Conservation (phyloP, 2,113 vertebrate genomes). For the Forbesichthys agassizii region DNA sequence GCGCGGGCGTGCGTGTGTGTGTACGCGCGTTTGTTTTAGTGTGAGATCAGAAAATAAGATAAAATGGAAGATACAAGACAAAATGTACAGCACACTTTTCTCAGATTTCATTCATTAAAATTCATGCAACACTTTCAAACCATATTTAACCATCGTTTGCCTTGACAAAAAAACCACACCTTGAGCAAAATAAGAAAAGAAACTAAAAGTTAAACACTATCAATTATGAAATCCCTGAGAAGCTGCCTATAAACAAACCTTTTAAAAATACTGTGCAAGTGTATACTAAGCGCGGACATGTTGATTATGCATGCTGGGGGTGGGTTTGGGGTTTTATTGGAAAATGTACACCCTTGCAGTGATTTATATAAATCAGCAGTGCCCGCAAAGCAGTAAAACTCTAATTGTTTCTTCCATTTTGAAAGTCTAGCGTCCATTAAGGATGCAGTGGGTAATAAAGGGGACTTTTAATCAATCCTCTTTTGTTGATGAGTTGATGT, state of each 20-base stretch:
- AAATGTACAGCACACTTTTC: neutral
- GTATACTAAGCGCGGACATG: constrained; percentile 58
- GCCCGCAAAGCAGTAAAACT: constrained; percentile 82
- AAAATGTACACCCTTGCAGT: constrained; percentile 78
- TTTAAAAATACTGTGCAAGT: constrained; percentile 61
- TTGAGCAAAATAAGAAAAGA: constrained; percentile 17
- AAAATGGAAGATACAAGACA: too few species aligned
- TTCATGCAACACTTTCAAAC: neutral
- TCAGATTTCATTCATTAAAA: constrained; percentile 17
- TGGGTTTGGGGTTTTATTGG: constrained; percentile 75
- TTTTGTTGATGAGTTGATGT: constrained; percentile 79
- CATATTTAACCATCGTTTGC: constrained; percentile 7
- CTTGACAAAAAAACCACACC: neutral
- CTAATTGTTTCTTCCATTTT: constrained; percentile 83
- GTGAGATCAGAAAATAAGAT: neutral
- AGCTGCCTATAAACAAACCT: constrained; percentile 25
- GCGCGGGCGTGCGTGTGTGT: constrained; percentile 1
- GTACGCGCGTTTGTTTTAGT: neutral
- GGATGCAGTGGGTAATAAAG: constrained; percentile 79
- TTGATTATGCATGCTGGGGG: constrained; percentile 78
- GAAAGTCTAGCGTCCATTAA: constrained; percentile 82
- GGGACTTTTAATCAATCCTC: constrained; percentile 82
- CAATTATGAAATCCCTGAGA: constrained; percentile 3
- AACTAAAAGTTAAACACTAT: constrained; percentile 32
- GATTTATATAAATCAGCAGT: constrained; percentile 83